phyloP scores from a whole-genome alignment of 2,888 invertebrate species.

The Drosophila gaucha region DNA sequence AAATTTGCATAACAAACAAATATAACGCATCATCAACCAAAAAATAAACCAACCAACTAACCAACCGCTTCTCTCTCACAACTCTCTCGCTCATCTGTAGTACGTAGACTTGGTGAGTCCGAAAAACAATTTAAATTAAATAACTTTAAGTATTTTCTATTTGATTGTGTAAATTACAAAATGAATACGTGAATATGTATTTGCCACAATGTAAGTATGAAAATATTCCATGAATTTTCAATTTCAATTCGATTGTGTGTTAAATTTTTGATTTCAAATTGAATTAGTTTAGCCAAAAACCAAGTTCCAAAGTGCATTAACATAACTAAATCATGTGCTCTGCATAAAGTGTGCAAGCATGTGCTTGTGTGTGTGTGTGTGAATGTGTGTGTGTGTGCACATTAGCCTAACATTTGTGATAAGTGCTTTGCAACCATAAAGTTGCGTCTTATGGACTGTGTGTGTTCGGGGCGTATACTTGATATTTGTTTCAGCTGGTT shows the following conservation, averaged over 20 bases:
- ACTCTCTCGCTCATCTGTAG: constrained; percentile 69
- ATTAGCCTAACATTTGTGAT: constrained; percentile 53
- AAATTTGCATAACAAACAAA: constrained; percentile 68
- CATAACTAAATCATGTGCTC: constrained; percentile 51
- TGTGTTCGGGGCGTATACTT: constrained; percentile 42
- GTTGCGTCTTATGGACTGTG: constrained; percentile 33
- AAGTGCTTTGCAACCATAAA: constrained; percentile 39
- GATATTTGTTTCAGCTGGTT: constrained; percentile 41
- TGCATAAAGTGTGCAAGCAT: constrained; percentile 7
- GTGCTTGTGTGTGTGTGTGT: neutral
- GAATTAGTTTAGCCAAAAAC: constrained; percentile 57
- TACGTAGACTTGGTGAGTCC: constrained; percentile 77
- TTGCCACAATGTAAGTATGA: constrained; percentile 2
- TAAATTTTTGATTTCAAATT: constrained; percentile 35
- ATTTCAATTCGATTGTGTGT: constrained; percentile 24
- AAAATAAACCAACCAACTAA: constrained; percentile 41
- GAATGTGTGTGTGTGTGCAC: constrained; percentile 2
- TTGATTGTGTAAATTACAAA: constrained; percentile 7
- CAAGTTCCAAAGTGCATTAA: constrained; percentile 48
- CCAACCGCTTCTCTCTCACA: constrained; percentile 68
- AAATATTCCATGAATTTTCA: constrained; percentile 1
- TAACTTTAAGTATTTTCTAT: constrained; percentile 4
- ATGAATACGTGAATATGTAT: neutral
- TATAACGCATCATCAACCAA: constrained; percentile 58
- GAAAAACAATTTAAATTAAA: constrained; percentile 29